Evolutionary conservation across 1,140 invertebrate genomes (phyloP), one percentile per base, ranked within the genome.

Genomic region (Drosophila hydei): DNA sequence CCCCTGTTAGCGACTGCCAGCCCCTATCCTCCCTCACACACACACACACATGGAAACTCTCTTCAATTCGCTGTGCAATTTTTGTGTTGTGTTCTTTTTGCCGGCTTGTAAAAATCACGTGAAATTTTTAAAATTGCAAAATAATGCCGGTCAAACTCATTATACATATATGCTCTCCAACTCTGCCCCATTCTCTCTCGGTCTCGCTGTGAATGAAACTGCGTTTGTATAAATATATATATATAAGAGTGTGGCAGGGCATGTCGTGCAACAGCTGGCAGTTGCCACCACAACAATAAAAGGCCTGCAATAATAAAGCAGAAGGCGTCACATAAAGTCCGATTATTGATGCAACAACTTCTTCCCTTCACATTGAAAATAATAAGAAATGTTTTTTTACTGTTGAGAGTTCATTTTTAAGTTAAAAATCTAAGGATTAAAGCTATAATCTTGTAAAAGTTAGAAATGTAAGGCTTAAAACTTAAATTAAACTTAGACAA

Each of bases 121-220:
- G 68, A 51, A 76, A 79, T 79, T 84, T 62, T 85, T 74, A 62
- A 79, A 79, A 85, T 85, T 71, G 80, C 72, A 73, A 71, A 84
- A 85, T 85, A 77, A 85, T 84, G 79, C 76, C 76, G 69, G 73
- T 79, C 80, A 84, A 79, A 79, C 76, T 84, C 80, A 84, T 77
- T 79, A 54, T 33, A 48, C 33, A 55, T 55, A 47, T 50, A 30
- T 38, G 27, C 33, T 27, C 21, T 64, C 30, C 8, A 21, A 40
- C 43, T 58, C 47, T n/a, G 19, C 6, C 25, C 25, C 33, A 12
- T 16, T 60, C 14, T 5, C 1, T 14, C 7, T 45, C 9, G 12
- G 8, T 42, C 23, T 11, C 5, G 14, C n/a, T 47, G 25, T 25
- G 36, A 42, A 36, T 59, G 18, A 23, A 16, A 16, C 12, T 42